Base-by-base conservation (phyloP, 2,113 vertebrate genomes). In the Pluvianellus socialis region DNA sequence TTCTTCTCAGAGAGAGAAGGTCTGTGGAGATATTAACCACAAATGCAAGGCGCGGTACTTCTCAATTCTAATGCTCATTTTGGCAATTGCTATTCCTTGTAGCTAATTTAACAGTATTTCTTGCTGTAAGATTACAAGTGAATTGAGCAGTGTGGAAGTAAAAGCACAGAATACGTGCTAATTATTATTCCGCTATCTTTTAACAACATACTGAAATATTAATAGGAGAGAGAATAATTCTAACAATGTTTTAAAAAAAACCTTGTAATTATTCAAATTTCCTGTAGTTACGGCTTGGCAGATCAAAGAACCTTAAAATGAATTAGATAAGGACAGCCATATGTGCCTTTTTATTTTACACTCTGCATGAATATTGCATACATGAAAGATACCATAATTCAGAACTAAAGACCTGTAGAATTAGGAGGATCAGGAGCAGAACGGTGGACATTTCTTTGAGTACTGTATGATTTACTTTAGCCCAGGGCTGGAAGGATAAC, bases 231-330 rank as follows among this genome's bases (percentile, higher is more conserved):
- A 91, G 81, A 95, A 89, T 91, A 96, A 88, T 73, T 90, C 86
- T 53, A 88, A 92, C 84, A 84, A 44, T 68, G 52, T 91, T 94
- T 81, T 72, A 56, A 62, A 67, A 85, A 94, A 88, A 2, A 27
- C 71, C 71, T 94, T 16, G 9, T 86, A 94, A 87, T 97, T 95
- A 96, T 96, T 96, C 70, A 97, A 93, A 96, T 96, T 92, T 87
- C 21, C 45, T 49, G 52, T 65, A 81, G 53, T 95, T 96, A 85
- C 67, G 56, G 62, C 65, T 96, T 92, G 81, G 93, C 87, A 94
- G 77, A 92, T 93, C 87, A 96, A 94, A 97, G 95, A 89, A 90
- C 77, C 77, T 90, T 77, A 86, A 86, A 93, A 86, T 50, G 65
- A 92, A 88, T 80, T 94, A 59, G 86, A 94, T 90, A 94, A 96